phyloP scores from a whole-genome alignment of 2,113 vertebrate genomes.

The Seriola aureovittata region DNA sequence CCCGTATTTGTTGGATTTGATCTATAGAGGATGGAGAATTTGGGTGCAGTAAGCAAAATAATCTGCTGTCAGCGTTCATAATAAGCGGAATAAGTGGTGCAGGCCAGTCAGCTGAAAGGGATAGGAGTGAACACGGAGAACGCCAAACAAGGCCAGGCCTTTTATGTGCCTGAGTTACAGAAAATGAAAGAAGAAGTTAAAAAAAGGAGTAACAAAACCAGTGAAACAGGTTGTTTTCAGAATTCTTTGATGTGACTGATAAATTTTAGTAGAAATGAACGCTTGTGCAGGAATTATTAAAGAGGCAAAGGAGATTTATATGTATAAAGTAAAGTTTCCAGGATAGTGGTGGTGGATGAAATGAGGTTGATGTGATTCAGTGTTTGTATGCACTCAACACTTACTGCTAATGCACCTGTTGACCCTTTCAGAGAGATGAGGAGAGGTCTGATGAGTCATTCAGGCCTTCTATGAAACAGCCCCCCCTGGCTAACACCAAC shows the following conservation, averaged over 20 bases:
- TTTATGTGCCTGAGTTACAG: conserved; percentile 31
- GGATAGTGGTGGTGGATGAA: background rate
- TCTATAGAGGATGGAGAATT: conserved; percentile 62
- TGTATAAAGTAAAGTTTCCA: background rate
- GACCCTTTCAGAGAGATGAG: conserved; percentile 29
- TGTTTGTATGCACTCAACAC: conserved; percentile 22
- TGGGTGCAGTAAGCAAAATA: conserved; percentile 70
- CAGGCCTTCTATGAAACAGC: conserved; percentile 34
- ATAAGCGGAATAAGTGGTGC: conserved; percentile 63
- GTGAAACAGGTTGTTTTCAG: conserved; percentile 16
- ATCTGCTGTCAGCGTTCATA: conserved; percentile 60
- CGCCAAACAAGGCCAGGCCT: conserved; percentile 43
- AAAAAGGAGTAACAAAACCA: background rate
- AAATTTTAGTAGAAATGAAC: background rate
- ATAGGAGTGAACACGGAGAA: conserved; percentile 21
- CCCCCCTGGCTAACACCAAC: conserved; percentile 28
- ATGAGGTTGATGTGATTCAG: background rate
- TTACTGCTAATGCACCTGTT: conserved; percentile 68
- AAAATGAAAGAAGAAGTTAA: conserved; percentile 4
- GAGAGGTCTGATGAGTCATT: conserved; percentile 20
- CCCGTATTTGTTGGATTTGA: conserved; percentile 40
- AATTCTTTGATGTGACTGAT: background rate
- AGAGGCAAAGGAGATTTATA: background rate
- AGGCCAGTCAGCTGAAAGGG: conserved; percentile 66
- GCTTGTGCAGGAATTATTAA: background rate